Conservation (phyloP, 1,140 invertebrate genomes). For the Drosophila oshimai region DNA sequence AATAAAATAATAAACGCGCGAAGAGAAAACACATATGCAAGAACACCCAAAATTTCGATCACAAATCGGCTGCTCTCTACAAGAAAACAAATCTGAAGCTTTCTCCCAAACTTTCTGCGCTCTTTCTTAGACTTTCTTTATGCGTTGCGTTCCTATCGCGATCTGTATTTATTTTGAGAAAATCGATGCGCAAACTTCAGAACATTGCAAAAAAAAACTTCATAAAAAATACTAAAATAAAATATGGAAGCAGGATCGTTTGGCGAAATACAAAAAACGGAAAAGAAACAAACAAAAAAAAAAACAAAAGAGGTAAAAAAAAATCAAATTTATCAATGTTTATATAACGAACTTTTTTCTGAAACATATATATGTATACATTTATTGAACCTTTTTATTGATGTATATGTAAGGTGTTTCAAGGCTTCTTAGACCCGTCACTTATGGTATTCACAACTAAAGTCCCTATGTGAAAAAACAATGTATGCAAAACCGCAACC, state of each 20-base stretch:
- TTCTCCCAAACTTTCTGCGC: conserved; percentile 45
- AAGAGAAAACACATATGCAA: conserved; percentile 11
- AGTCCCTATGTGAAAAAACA: conserved; percentile 19
- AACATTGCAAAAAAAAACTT: conserved; percentile 44
- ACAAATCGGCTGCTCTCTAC: conserved; percentile 32
- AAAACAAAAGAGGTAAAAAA: conserved; percentile 1
- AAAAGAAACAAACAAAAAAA: conserved; percentile 8
- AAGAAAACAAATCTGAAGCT: conserved; percentile 20
- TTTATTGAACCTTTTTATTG: conserved; percentile 41
- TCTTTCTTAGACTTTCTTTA: conserved; percentile 47
- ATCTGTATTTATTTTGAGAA: conserved; percentile 68
- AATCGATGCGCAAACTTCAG: conserved; percentile 60
- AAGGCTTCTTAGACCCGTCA: conserved; percentile 51
- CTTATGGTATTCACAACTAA: conserved; percentile 58
- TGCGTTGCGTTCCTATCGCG: conserved; percentile 43
- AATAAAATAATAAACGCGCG: conserved; percentile 35
- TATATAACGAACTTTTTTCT: conserved; percentile 50
- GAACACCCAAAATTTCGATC: conserved; percentile 12
- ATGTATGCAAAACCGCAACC: conserved; percentile 38
- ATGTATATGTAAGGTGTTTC: conserved; percentile 67
- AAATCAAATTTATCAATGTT: conserved; percentile 47
- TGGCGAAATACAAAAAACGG: conserved; percentile 52
- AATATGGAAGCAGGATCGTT: conserved; percentile 82
- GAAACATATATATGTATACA: conserved; percentile 47
- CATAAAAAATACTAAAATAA: conserved; percentile 55